Conservation (phyloP, 2,113 vertebrate genomes). For the Jaculus jaculus region DNA sequence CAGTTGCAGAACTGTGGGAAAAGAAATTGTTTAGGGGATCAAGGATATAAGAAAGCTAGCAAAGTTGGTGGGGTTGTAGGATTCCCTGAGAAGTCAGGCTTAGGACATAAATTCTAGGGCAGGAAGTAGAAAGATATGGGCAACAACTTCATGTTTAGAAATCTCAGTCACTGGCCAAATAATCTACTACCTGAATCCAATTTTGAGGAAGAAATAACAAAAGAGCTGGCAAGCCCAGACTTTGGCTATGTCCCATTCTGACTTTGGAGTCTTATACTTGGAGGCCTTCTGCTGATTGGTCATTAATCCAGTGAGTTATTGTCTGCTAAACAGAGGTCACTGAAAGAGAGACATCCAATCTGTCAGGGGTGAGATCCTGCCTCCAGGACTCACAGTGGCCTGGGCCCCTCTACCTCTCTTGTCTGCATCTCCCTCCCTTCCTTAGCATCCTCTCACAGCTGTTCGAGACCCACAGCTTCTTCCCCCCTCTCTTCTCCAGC, state of each 20-base stretch:
- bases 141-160: slow-evolving; percentile 35
- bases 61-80: not conserved
- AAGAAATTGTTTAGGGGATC: not conserved
- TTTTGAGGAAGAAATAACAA: slow-evolving; percentile 29
- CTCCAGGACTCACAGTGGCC: not conserved
- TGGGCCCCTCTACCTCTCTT: slow-evolving; percentile 60
- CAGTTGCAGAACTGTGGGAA: not conserved
- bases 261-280: slow-evolving; percentile 77
- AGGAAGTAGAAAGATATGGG: not conserved
- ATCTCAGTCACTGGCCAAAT: not conserved
- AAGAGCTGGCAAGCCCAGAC: slow-evolving; percentile 36
- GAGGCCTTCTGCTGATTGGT: slow-evolving; percentile 86
- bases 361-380: slow-evolving; percentile 82
- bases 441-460: not conserved
- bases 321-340: slow-evolving; percentile 88
- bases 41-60: not conserved
- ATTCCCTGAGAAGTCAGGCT: not conserved
- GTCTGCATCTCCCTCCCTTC: not conserved
- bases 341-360: slow-evolving; percentile 85
- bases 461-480: not conserved
- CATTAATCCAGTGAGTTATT: slow-evolving; percentile 91
- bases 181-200: slow-evolving; percentile 69
- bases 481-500: not conserved
- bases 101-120: not conserved
- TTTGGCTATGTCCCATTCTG: slow-evolving; percentile 63